Percentiles rank a stretch among this genome's conserved stretches.
Conservation (phyloP, 2,888 invertebrate species). For the Timema cristinae region DNA sequence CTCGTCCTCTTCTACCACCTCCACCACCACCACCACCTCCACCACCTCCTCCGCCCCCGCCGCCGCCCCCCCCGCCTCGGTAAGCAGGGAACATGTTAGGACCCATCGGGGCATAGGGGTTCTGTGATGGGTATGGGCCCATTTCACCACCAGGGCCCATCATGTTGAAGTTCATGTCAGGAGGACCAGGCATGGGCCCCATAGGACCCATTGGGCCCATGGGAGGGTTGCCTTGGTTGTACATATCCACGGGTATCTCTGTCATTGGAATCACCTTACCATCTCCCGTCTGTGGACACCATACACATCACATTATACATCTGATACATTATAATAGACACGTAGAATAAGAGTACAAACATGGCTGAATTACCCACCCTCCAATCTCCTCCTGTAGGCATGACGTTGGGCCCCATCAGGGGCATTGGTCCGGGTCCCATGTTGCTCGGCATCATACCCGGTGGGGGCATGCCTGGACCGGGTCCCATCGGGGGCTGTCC, state of each 20-base stretch:
- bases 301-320: neutral
- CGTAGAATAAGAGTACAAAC: neutral
- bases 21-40: constrained; percentile 34
- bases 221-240: constrained; percentile 25
- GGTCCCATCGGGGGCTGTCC: constrained; percentile 18
- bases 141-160: constrained; percentile 40
- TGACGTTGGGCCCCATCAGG: constrained; percentile 18
- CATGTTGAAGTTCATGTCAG: constrained; percentile 41
- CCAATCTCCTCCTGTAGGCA: constrained; percentile 32
- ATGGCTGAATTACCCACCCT: constrained; percentile 32
- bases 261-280: constrained; percentile 33
- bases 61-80: constrained; percentile 22
- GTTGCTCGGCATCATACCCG: constrained; percentile 15
- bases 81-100: constrained; percentile 30
- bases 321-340: neutral
- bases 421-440: constrained; percentile 19
- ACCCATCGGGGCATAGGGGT: constrained; percentile 34
- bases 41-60: constrained; percentile 21
- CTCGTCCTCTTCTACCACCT: constrained; percentile 41
- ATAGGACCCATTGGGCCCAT: constrained; percentile 14
- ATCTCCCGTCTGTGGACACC: constrained; percentile 34
- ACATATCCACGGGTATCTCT: constrained; percentile 30
- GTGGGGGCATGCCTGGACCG: neutral
- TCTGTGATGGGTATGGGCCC: constrained; percentile 21
- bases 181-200: neutral